phyloP scores from a whole-genome alignment of 2,797 vertebrate genomes.

The Danio jaintianensis region DNA sequence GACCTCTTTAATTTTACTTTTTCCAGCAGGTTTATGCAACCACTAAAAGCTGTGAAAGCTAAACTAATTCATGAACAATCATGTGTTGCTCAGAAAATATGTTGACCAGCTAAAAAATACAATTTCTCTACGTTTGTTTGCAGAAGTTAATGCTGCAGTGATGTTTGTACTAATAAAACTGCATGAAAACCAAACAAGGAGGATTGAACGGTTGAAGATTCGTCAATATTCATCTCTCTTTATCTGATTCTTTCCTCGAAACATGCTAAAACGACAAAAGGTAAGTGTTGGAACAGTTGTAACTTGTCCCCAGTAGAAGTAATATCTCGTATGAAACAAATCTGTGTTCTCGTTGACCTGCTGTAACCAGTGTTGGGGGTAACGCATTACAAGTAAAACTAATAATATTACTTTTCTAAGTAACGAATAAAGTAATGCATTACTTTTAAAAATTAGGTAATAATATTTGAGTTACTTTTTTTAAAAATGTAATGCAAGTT shows the following conservation, averaged over 20 bases:
- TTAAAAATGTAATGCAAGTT: too few relatives aligned
- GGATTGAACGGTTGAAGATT: neutral
- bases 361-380: neutral
- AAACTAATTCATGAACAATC: too few relatives aligned
- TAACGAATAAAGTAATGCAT: too few relatives aligned
- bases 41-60: too few relatives aligned
- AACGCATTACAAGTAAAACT: too few relatives aligned
- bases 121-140: neutral
- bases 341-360: neutral
- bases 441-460: too few relatives aligned
- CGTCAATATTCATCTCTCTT: neutral
- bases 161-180: neutral
- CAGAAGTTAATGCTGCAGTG: neutral
- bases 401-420: too few relatives aligned
- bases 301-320: neutral
- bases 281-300: neutral
- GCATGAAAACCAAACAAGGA: neutral
- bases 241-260: neutral
- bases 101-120: too few relatives aligned
- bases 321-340: neutral
- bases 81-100: neutral
- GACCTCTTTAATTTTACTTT: too few relatives aligned
- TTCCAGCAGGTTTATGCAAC: too few relatives aligned
- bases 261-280: neutral
- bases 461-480: too few relatives aligned